Percentiles rank a stretch among this genome's conserved stretches.
phyloP scores from a whole-genome alignment of 1,140 invertebrate genomes.

The Lineus longissimus region DNA sequence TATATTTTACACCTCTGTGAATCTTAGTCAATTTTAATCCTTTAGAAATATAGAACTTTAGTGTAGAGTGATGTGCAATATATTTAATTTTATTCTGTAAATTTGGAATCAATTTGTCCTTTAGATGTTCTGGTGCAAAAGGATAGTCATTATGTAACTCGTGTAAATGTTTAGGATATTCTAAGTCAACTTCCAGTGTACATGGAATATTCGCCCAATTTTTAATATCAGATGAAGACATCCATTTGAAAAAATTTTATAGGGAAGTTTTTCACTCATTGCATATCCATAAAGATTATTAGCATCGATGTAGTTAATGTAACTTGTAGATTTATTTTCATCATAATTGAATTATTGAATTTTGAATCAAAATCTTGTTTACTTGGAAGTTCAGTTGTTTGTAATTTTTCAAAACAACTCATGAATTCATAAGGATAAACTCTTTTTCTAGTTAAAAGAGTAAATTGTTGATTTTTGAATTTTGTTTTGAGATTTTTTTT shows the following conservation, averaged over 20 bases:
- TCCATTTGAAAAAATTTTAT: slow-evolving; percentile 46
- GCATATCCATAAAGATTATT: slow-evolving; percentile 39
- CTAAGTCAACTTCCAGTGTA: slow-evolving; percentile 51
- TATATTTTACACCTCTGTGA: neutral
- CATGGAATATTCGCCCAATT: slow-evolving; percentile 27
- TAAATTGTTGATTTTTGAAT: no score
- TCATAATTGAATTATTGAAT: slow-evolving; percentile 9
- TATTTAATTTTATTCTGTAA: slow-evolving; percentile 21
- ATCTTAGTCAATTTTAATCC: slow-evolving; percentile 3
- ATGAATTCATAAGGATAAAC: no score
- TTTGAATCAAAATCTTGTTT: no score
- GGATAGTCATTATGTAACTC: slow-evolving; percentile 57
- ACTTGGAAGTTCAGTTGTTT: no score
- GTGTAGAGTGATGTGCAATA: slow-evolving; percentile 11
- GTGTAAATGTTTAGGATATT: slow-evolving; percentile 52
- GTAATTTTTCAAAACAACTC: no score
- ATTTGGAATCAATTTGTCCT: slow-evolving; percentile 25
- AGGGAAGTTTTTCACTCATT: slow-evolving; percentile 21
- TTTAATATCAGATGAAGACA: slow-evolving; percentile 30
- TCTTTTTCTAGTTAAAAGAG: no score
- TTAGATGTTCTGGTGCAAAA: slow-evolving; percentile 46
- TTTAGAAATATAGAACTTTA: neutral
- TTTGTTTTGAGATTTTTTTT: no score
- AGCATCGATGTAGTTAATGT: slow-evolving; percentile 30
- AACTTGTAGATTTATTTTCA: slow-evolving; percentile 18